Base-by-base conservation (phyloP, 1,140 invertebrate genomes). In the Neoseiulus cucumeris region DNA sequence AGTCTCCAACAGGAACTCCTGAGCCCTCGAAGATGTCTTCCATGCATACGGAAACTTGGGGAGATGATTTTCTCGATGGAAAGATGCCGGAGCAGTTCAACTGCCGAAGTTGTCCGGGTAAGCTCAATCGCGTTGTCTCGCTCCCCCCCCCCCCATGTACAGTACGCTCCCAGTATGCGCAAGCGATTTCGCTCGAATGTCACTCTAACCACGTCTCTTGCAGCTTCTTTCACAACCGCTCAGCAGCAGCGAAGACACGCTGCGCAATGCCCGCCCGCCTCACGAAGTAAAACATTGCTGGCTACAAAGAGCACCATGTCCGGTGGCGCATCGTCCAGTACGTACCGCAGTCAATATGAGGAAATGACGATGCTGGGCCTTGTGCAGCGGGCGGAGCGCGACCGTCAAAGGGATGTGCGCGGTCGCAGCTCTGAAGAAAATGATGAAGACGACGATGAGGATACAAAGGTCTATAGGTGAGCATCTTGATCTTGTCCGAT, bases 321-420 rank as follows among this genome's bases (percentile, higher is more conserved):
- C 9, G 9, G 33, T 9, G 33, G 33, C 4, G 33, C 33, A 4
- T 39, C 33, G 33, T 39, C 33, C 4, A 9, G 33, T 9, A 6
- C 33, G 51, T 29, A n/a, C 33, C 51, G 51, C 1, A 59, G 51
- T 20, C 51, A 59, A 59, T 59, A 18, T 9, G 51, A 59, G 9
- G 51, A 59, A 25, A 59, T 59, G 51, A 59, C 51, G 22, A 59
- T 59, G 51, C 51, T 59, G 14, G 51, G 51, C 4, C 51, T 59
- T 1, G 51, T 33, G 22, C 14, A 33, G 22, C 51, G 51, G 6
- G 51, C 51, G 1, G 51, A 59, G 22, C 14, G 51, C 14, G 51
- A 59, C 22, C 51, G 51, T 9, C 17, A 59, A n/a, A 59, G n/a
- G 4, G 51, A 59, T 59, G 51, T 25, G 33, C 14, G 25, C 17